Evolutionary conservation across 2,888 invertebrate genomes (phyloP).

Genomic region (Philhelius pedissequus): DNA sequence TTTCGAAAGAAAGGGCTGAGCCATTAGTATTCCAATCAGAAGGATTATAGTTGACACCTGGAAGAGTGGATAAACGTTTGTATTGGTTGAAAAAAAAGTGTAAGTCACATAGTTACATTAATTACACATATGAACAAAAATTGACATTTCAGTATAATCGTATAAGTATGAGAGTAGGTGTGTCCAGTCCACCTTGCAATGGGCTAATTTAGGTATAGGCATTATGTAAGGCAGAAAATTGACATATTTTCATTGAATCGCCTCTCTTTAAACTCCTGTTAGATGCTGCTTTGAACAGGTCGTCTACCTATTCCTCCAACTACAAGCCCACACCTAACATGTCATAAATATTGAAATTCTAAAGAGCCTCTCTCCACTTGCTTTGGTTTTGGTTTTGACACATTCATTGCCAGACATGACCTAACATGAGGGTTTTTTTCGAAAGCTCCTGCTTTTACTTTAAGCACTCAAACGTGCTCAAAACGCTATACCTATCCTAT

Average conservation of each 20-base stretch:
- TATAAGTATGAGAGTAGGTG: neutral
- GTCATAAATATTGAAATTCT: conserved; percentile 45
- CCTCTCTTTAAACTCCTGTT: neutral
- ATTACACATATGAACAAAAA: too few species aligned
- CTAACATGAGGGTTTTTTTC: conserved; percentile 19
- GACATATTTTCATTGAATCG: neutral
- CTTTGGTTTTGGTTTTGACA: conserved; percentile 51
- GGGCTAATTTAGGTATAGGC: neutral
- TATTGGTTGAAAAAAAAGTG: too few species aligned
- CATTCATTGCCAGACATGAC: conserved; percentile 52
- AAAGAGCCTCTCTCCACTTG: conserved; percentile 30
- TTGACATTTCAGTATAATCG: too few species aligned
- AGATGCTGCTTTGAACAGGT: neutral
- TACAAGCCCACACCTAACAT: conserved; percentile 6
- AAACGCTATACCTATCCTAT: neutral
- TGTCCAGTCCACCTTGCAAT: neutral
- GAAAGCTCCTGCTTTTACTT: neutral
- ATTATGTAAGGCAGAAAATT: neutral
- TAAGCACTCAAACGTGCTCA: conserved; percentile 36
- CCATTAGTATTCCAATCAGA: too few species aligned
- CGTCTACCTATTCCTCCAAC: neutral
- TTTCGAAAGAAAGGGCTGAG: too few species aligned
- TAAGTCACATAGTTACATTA: too few species aligned
- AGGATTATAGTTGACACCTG: too few species aligned
- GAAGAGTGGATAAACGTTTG: too few species aligned